phyloP scores from a whole-genome alignment of 2,797 vertebrate species.

The Fistularia tabacaria region DNA sequence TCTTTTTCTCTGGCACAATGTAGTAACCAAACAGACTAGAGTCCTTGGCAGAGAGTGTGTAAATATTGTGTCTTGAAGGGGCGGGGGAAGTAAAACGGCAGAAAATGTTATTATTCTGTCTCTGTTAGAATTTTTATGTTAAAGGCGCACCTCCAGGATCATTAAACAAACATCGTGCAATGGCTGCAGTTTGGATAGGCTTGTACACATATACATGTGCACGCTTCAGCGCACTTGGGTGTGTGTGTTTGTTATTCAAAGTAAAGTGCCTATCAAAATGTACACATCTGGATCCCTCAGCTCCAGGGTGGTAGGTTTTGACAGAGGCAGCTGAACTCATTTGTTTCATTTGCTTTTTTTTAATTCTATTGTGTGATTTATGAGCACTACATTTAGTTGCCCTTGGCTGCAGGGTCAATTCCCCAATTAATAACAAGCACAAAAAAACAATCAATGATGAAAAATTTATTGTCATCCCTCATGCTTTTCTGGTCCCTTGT shows the following conservation, averaged over 20 bases:
- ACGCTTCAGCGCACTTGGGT: background rate
- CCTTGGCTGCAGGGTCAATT: slow-evolving; percentile 30
- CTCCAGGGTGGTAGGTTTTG: slow-evolving; percentile 30
- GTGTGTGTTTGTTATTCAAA: slow-evolving; percentile 5
- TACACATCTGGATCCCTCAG: slow-evolving; percentile 38
- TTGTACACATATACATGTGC: no score
- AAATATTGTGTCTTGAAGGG: slow-evolving; percentile 53
- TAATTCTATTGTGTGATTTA: slow-evolving; percentile 60
- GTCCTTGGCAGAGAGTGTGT: slow-evolving; percentile 37
- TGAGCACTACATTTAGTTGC: slow-evolving; percentile 43
- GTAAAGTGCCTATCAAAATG: slow-evolving; percentile 44
- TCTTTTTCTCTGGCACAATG: slow-evolving; percentile 16
- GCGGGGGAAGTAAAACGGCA: slow-evolving; percentile 58
- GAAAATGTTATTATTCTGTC: slow-evolving; percentile 60
- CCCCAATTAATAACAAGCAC: slow-evolving; percentile 29
- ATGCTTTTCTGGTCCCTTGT: slow-evolving; percentile 24
- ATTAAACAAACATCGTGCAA: slow-evolving; percentile 61
- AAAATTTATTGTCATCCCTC: no score
- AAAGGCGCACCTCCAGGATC: slow-evolving; percentile 47
- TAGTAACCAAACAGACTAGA: slow-evolving; percentile 30
- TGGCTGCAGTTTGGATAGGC: slow-evolving; percentile 16
- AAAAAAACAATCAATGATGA: no score
- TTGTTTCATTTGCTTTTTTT: slow-evolving; percentile 50
- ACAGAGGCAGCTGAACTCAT: slow-evolving; percentile 52
- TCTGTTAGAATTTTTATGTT: slow-evolving; percentile 48